Evolutionary conservation across 2,888 invertebrate species (phyloP).

Genomic region (Diplolepis rosae): DNA sequence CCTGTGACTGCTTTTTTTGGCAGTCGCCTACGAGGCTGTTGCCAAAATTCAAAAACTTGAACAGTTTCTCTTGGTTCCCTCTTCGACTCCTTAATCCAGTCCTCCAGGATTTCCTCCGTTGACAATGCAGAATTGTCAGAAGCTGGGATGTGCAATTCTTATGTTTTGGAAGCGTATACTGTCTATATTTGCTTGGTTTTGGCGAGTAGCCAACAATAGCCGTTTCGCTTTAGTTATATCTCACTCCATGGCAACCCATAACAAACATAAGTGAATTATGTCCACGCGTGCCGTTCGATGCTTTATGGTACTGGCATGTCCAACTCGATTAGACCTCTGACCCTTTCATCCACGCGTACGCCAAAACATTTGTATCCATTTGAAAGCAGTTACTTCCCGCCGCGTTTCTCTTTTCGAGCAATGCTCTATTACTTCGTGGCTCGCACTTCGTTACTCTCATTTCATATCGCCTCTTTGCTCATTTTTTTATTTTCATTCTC

Average conservation of each 20-base stretch:
- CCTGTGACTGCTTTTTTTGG: background rate
- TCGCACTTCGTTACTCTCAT: constrained; percentile 31
- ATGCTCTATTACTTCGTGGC: constrained; percentile 40
- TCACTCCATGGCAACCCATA: constrained; percentile 70
- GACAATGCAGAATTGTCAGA: constrained; percentile 6
- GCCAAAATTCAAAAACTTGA: constrained; percentile 27
- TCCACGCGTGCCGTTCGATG: constrained; percentile 65
- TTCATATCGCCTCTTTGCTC: constrained; percentile 18
- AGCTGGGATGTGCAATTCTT: background rate
- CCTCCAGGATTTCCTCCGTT: background rate
- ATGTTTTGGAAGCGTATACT: background rate
- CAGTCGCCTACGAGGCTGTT: background rate
- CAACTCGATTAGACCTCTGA: constrained; percentile 59
- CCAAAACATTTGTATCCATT: constrained; percentile 48
- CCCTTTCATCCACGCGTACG: constrained; percentile 29
- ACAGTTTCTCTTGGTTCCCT: background rate
- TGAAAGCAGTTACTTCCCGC: constrained; percentile 46
- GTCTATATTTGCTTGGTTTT: constrained; percentile 64
- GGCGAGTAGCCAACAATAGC: constrained; percentile 68
- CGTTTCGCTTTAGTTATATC: constrained; percentile 66
- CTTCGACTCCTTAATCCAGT: constrained; percentile 15
- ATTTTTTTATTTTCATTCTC: constrained; percentile 39
- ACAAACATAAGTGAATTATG: constrained; percentile 72
- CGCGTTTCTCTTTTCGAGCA: constrained; percentile 38
- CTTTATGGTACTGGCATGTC: constrained; percentile 60